A percentile compares a stretch with the other conserved stretches of the same genome.
Conservation (phyloP, 92 coral and sea anemone genomes). For the Paramuricea clavata region DNA sequence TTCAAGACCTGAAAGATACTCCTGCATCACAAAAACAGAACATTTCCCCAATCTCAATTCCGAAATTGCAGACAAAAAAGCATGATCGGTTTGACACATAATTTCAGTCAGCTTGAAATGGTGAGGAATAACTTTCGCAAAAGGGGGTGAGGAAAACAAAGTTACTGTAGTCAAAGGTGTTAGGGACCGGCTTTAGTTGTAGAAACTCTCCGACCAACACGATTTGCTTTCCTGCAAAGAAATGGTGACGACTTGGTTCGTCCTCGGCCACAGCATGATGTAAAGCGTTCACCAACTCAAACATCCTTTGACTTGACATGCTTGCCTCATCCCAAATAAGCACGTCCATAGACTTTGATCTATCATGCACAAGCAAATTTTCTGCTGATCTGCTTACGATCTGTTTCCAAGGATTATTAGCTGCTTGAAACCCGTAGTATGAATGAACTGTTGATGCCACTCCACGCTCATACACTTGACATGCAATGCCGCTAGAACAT, state of each 20-base stretch:
- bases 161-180: conserved; percentile 12
- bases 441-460: conserved; percentile 67
- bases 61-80: background rate
- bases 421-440: conserved; percentile 57
- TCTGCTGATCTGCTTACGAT: conserved; percentile 49
- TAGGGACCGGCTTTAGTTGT: conserved; percentile 45
- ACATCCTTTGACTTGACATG: conserved; percentile 62
- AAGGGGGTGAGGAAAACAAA: conserved; percentile 30
- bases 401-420: conserved; percentile 54
- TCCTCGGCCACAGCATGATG: conserved; percentile 30
- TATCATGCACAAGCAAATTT: conserved; percentile 37
- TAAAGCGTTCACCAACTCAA: conserved; percentile 39
- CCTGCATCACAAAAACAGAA: background rate
- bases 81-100: conserved; percentile 13
- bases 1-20: background rate
- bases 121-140: background rate
- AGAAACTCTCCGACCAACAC: conserved; percentile 43
- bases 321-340: conserved; percentile 67
- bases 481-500: conserved; percentile 69
- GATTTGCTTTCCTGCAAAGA: conserved; percentile 45
- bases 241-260: background rate
- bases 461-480: conserved; percentile 54
- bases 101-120: conserved; percentile 9
- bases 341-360: conserved; percentile 37
- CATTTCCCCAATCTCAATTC: background rate